Evolutionary conservation across 2,113 vertebrate genomes (phyloP).

Genomic region (Camelus bactrianus): DNA sequence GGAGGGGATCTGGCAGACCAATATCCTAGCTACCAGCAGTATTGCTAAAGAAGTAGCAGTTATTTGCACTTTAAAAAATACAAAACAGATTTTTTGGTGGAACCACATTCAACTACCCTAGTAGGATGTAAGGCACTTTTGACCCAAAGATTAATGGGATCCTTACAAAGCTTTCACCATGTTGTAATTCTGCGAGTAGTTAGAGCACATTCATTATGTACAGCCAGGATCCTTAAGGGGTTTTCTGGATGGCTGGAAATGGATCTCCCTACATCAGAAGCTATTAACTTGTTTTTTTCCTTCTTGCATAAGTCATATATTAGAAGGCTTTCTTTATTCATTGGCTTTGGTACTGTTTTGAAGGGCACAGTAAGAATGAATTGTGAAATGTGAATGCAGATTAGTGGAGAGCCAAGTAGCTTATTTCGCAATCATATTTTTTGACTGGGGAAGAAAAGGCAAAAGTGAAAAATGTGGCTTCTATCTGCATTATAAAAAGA

Average conservation of each 20-base stretch:
- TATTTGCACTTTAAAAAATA: conserved; percentile 21
- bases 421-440: background rate
- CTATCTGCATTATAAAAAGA: background rate
- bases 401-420: background rate
- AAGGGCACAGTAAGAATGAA: background rate
- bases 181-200: background rate
- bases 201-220: background rate
- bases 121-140: background rate
- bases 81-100: conserved; percentile 12
- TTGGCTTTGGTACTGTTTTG: background rate
- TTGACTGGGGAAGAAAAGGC: background rate
- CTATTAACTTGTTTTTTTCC: background rate
- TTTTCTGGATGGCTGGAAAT: conserved; percentile 20
- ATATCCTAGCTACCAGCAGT: background rate
- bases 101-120: background rate
- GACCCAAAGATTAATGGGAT: background rate
- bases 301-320: background rate
- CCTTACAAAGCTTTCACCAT: background rate
- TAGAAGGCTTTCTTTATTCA: background rate
- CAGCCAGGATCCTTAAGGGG: background rate
- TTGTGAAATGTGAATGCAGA: conserved; percentile 25
- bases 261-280: conserved; percentile 19
- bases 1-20: background rate
- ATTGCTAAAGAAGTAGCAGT: background rate
- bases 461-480: background rate